A percentile compares a stretch with the other conserved stretches of the same genome.
phyloP scores from a whole-genome alignment of 2,888 invertebrate species.

The Amiota communis region DNA sequence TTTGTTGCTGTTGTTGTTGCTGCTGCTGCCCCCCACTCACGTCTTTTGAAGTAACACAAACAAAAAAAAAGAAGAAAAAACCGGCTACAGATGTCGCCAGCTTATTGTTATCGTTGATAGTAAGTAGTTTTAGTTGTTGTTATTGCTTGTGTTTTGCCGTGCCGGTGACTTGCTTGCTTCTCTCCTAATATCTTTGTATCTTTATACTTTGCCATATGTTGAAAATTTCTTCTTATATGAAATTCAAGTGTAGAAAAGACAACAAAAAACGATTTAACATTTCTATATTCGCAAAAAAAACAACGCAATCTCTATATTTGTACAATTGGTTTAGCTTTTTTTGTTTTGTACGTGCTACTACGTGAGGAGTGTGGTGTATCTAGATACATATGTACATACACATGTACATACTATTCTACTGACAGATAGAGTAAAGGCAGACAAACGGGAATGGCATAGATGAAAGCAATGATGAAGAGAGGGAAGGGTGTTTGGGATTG shows the following conservation, averaged over 20 bases:
- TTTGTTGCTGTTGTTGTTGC: too few relatives aligned
- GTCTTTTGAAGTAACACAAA: conserved; percentile 13
- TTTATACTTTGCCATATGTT: conserved; percentile 22
- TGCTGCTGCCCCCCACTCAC: background rate
- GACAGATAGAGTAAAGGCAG: conserved; percentile 11
- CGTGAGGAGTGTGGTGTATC: background rate
- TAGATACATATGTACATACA: conserved; percentile 22
- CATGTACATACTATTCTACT: conserved; percentile 16
- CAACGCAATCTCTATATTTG: conserved; percentile 55
- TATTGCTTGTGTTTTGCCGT: conserved; percentile 20
- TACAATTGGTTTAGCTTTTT: conserved; percentile 53
- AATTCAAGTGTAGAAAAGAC: conserved; percentile 27
- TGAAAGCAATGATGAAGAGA: background rate
- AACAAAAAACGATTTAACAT: background rate
- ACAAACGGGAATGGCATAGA: conserved; percentile 1
- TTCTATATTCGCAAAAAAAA: conserved; percentile 36
- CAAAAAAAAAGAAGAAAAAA: conserved; percentile 10
- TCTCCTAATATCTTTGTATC: too few relatives aligned
- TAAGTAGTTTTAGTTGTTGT: conserved; percentile 23
- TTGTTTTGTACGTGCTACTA: background rate
- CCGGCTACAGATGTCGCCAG: conserved; percentile 13
- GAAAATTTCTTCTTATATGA: conserved; percentile 8
- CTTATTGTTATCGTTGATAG: background rate
- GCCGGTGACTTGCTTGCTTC: too few relatives aligned
- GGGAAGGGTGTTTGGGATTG: too few relatives aligned